These are phyloP conservation scores for Tetraodon nigroviridis DNA, from an alignment of 2,113 vertebrate genomes.

Conservation along the genomic window DNA sequence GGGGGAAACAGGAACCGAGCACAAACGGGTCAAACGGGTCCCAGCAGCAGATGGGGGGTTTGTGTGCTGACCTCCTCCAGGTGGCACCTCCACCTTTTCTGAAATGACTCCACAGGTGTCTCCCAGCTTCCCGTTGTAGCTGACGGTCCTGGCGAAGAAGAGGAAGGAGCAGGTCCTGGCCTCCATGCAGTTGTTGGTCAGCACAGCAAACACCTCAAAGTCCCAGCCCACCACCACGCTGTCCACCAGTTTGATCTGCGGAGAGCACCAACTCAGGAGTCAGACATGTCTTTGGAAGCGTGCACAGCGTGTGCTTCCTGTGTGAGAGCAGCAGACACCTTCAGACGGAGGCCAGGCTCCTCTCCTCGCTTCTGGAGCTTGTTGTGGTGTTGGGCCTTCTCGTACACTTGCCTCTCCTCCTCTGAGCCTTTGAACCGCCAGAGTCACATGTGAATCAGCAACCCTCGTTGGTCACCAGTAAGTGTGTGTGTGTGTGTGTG, in stretches of 20 bases:
- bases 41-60: too few relatives aligned
- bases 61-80: conserved; percentile 63
- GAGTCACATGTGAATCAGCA: background rate
- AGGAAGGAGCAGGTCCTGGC: conserved; percentile 65
- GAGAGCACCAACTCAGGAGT: background rate
- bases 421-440: conserved; percentile 74
- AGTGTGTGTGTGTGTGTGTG: background rate
- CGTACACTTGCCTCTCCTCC: conserved; percentile 78
- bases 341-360: conserved; percentile 72
- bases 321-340: conserved; percentile 28
- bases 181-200: conserved; percentile 69
- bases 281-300: background rate
- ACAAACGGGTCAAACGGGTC: background rate
- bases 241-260: conserved; percentile 76
- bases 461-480: background rate
- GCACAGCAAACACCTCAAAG: conserved; percentile 77
- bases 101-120: conserved; percentile 68
- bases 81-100: conserved; percentile 57
- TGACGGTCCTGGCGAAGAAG: conserved; percentile 70
- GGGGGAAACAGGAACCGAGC: conserved; percentile 1
- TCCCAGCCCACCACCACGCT: conserved; percentile 78
- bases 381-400: conserved; percentile 74
- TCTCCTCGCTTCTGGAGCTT: conserved; percentile 55
- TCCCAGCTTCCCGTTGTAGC: conserved; percentile 76
- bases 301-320: background rate